A percentile compares a stretch with the other conserved stretches of the same genome.
phyloP scores from a whole-genome alignment of 2,888 invertebrate genomes.

The Drosophila quinaria region DNA sequence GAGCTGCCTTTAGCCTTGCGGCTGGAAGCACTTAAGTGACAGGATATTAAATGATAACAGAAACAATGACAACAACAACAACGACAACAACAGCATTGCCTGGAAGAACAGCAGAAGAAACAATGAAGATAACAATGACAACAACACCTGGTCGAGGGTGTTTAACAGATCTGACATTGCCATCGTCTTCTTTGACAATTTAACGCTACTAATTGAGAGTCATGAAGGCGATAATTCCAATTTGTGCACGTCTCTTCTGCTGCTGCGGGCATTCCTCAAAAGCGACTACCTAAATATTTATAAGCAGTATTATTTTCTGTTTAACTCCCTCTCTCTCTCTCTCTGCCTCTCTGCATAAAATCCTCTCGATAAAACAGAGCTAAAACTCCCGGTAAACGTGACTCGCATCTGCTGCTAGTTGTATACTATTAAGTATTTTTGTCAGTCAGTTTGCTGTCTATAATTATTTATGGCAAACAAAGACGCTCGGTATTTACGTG shows the following conservation, averaged over 20 bases:
- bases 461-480: constrained; percentile 71
- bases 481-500: constrained; percentile 60
- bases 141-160: constrained; percentile 27
- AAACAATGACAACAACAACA: constrained; percentile 11
- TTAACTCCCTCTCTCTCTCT: neutral
- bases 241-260: constrained; percentile 63
- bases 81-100: constrained; percentile 19
- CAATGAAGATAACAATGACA: constrained; percentile 39
- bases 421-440: constrained; percentile 57
- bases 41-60: constrained; percentile 81
- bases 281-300: constrained; percentile 67
- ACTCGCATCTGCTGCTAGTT: constrained; percentile 53
- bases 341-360: constrained; percentile 13
- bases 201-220: constrained; percentile 78
- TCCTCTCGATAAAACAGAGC: constrained; percentile 5
- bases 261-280: constrained; percentile 49
- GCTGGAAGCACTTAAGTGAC: constrained; percentile 64
- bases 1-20: constrained; percentile 13
- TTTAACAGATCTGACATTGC: neutral
- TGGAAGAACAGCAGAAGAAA: constrained; percentile 25
- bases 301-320: constrained; percentile 31
- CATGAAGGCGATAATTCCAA: constrained; percentile 78
- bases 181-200: constrained; percentile 66
- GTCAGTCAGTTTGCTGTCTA: constrained; percentile 53
- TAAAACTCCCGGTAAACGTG: constrained; percentile 50